phyloP scores from a whole-genome alignment of 1,140 invertebrate genomes.

The Phortica variegata region DNA sequence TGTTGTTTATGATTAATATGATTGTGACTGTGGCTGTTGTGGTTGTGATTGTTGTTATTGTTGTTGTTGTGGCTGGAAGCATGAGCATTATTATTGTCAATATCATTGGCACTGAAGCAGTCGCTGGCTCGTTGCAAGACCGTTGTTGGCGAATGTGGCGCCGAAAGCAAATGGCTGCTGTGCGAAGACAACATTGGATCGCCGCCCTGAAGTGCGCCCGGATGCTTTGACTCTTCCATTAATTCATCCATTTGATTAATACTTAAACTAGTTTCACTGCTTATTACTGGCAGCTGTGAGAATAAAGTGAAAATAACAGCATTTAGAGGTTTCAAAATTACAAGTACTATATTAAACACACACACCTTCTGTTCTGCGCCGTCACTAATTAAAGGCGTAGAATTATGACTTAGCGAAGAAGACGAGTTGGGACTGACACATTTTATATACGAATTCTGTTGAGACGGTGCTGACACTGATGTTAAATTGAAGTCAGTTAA shows the following conservation, averaged over 20 bases:
- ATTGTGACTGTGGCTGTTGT: not conserved
- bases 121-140: conserved; percentile 10
- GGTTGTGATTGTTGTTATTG: conserved; percentile 1
- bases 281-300: conserved; percentile 40
- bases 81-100: not conserved
- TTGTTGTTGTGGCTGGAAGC: conserved; percentile 2
- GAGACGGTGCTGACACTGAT: conserved; percentile 46
- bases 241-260: conserved; percentile 75
- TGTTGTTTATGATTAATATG: too few relatives aligned
- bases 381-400: conserved; percentile 28
- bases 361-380: conserved; percentile 28
- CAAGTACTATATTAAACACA: not conserved
- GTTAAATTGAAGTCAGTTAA: conserved; percentile 61
- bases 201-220: conserved; percentile 64
- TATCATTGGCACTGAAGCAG: conserved; percentile 11
- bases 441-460: conserved; percentile 37
- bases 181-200: conserved; percentile 63
- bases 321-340: not conserved
- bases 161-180: conserved; percentile 58
- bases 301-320: not conserved
- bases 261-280: conserved; percentile 62
- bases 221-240: conserved; percentile 76
- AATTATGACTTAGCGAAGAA: conserved; percentile 26
- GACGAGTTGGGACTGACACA: conserved; percentile 19
- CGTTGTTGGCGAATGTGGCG: conserved; percentile 59